A percentile compares a stretch with the other conserved stretches of the same genome.
Conservation (phyloP, 2,113 vertebrate genomes). For the Zosterops borbonicus region DNA sequence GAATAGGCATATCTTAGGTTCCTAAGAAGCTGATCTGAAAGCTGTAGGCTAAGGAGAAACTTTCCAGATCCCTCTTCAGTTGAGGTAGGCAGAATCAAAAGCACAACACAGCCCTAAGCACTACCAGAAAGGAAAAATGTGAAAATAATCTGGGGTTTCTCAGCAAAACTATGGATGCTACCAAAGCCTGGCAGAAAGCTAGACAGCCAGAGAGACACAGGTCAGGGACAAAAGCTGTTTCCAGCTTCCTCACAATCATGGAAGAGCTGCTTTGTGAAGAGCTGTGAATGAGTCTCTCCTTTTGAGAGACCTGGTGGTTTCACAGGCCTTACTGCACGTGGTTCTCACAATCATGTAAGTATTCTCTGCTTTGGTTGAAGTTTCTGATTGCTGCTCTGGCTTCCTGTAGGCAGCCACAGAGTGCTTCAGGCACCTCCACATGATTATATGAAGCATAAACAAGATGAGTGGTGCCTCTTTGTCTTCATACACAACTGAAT, state of each 20-base stretch:
- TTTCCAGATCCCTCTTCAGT: not conserved
- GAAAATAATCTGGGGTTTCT: not conserved
- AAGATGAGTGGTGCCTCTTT: not conserved
- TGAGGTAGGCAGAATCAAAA: not conserved
- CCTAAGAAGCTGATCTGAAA: not conserved
- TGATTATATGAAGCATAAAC: not conserved
- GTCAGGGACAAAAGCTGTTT: not conserved
- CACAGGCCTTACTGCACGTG: fast-evolving
- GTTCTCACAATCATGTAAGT: not conserved
- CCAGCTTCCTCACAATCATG: not conserved
- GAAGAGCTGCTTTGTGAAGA: not conserved
- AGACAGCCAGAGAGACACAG: not conserved
- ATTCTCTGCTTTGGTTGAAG: not conserved
- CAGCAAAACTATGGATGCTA: not conserved
- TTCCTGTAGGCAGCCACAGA: not conserved
- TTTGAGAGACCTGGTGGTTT: not conserved
- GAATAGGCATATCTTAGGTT: not conserved
- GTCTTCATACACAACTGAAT: not conserved
- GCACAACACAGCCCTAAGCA: not conserved
- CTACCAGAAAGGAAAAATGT: not conserved
- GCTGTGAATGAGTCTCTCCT: not conserved
- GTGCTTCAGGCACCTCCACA: not conserved
- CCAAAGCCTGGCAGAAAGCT: not conserved
- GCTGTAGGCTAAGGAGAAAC: not conserved
- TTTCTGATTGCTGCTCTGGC: not conserved